Base-by-base conservation (phyloP, 1,140 invertebrate genomes). In the Drosophila pseudoananassae region DNA sequence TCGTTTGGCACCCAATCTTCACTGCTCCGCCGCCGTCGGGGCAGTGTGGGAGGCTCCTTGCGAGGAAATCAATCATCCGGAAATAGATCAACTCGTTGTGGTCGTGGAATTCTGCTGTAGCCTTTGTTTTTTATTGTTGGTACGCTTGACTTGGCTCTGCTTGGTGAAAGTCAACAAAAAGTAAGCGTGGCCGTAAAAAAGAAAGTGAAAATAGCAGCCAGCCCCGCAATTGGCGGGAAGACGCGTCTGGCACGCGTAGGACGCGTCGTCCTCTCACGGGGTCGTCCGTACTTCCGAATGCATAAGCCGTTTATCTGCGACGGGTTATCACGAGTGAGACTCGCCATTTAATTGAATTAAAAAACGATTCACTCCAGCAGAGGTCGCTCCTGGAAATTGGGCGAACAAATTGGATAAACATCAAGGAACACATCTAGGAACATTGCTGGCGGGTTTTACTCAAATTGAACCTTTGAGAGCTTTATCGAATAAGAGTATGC, bases 31-130 rank as follows among this genome's bases (percentile, higher is more conserved):
- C 80, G 69, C 51, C 51, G 40, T 23, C 53, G 40, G 29, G 14
- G 27, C 31, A 25, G 76, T 66, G 61, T 77, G 65, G 68, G 45
- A 53, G 63, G 64, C 15, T 20, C 46, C 27, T 47, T 72, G 33
- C 70, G 65, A 78, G 61, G 54, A 88, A 87, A 87, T 88, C 82
- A 88, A 87, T 87, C 82, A 87, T 87, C 75, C 78, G 61, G 81
- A 84, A 84, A 84, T 85, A 84, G 81, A 84, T 84, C 81, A 77
- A 85, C 58, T 73, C 71, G 65, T 68, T 54, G 76, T 45, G 2
- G 14, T 56, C 58, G 25, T 6, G 25, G 25, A 3, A 49, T 75
- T 63, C 14, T 64, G 68, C 71, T 73, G 65, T 63, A 45, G 71
- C 25, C 55, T 79, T 83, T 84, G 79, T 78, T 84, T 78, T 10